Percentiles rank a stretch among this genome's conserved stretches.
phyloP scores from a whole-genome alignment of 2,797 vertebrate species.

The Zenarchopterus dispar region DNA sequence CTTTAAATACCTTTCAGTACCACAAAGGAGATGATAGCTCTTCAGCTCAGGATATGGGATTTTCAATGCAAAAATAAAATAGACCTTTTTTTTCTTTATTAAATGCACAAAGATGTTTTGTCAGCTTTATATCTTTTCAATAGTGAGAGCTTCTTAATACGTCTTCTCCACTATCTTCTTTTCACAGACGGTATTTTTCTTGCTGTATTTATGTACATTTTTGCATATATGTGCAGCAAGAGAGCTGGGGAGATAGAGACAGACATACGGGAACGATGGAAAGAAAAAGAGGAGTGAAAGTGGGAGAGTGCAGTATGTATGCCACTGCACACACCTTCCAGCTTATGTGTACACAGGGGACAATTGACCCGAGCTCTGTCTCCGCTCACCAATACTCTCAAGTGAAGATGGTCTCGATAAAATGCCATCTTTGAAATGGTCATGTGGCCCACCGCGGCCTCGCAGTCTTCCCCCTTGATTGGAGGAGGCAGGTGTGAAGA shows the following conservation, averaged over 20 bases:
- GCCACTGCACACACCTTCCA: slow-evolving; percentile 51
- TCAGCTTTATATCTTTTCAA: slow-evolving; percentile 11
- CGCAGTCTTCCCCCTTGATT: slow-evolving; percentile 20
- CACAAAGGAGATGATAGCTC: slow-evolving; percentile 5
- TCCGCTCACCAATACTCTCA: slow-evolving; percentile 74
- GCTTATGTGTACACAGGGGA: slow-evolving; percentile 61
- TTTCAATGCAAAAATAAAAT: background rate
- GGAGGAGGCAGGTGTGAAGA: slow-evolving; percentile 66
- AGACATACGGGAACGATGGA: slow-evolving; percentile 13
- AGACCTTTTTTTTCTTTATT: slow-evolving; percentile 1
- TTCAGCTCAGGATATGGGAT: slow-evolving; percentile 7
- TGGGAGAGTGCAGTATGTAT: slow-evolving; percentile 51
- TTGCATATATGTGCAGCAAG: slow-evolving; percentile 6
- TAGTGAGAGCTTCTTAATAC: background rate
- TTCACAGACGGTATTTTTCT: slow-evolving; percentile 10
- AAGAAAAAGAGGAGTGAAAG: slow-evolving; percentile 34
- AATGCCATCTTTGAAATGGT: slow-evolving; percentile 80
- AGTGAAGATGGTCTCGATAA: slow-evolving; percentile 78
- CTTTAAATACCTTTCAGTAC: slow-evolving; percentile 14
- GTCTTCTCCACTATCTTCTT: slow-evolving; percentile 3
- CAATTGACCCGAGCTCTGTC: slow-evolving; percentile 69
- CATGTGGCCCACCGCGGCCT: slow-evolving; percentile 53
- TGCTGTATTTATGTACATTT: slow-evolving; percentile 8
- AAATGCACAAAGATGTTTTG: slow-evolving; percentile 8
- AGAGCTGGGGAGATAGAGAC: background rate